Conservation (phyloP, 2,888 invertebrate species). For the Philereme vetulata region DNA sequence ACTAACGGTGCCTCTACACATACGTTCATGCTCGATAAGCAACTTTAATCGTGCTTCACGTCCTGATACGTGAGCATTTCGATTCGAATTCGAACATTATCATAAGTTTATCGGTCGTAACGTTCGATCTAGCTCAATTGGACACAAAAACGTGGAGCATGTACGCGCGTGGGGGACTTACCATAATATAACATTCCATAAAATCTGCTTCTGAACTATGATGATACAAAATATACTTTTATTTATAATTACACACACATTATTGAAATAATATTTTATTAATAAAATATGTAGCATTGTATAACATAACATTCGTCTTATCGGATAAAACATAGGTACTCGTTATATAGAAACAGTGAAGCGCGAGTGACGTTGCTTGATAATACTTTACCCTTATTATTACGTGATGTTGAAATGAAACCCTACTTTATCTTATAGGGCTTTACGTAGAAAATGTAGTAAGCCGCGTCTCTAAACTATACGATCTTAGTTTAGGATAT, state of each 20-base stretch:
- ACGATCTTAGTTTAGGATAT: slow-evolving; percentile 44
- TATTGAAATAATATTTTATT: slow-evolving; percentile 20
- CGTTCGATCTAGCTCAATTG: too few species aligned
- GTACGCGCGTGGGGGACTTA: too few species aligned
- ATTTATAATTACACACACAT: slow-evolving; percentile 11
- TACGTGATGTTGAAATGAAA: slow-evolving; percentile 47
- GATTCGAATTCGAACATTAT: too few species aligned
- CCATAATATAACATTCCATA: slow-evolving; percentile 4
- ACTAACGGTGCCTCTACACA: neutral
- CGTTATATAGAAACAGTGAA: slow-evolving; percentile 13
- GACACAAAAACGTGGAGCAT: too few species aligned
- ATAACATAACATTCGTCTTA: slow-evolving; percentile 15
- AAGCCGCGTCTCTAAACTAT: slow-evolving; percentile 55
- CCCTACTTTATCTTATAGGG: slow-evolving; percentile 48
- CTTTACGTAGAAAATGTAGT: slow-evolving; percentile 50
- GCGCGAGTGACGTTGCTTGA: slow-evolving; percentile 18
- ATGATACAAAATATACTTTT: slow-evolving; percentile 11
- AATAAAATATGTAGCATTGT: slow-evolving; percentile 22
- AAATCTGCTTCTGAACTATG: slow-evolving; percentile 13
- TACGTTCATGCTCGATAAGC: too few species aligned
- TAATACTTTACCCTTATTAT: slow-evolving; percentile 40
- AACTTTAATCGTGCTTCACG: too few species aligned
- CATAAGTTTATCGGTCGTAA: too few species aligned
- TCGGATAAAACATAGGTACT: slow-evolving; percentile 6
- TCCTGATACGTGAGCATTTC: too few species aligned